phyloP scores from a whole-genome alignment of 2,113 vertebrate genomes.

The Oostethus manadensis region DNA sequence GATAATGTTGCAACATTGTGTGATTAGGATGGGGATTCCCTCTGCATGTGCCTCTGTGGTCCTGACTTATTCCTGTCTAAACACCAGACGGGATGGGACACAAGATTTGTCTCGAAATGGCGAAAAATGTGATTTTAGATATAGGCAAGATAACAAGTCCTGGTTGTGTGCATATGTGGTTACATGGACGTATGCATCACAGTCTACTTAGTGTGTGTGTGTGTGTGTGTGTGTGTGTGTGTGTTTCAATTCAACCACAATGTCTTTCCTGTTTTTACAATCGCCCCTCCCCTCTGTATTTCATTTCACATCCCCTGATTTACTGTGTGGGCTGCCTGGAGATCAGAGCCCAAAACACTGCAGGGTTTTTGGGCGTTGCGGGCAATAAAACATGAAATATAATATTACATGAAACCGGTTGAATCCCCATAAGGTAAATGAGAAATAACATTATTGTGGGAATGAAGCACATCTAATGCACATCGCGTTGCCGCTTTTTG shows the following conservation, averaged over 20 bases:
- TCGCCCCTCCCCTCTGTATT: conserved; percentile 28
- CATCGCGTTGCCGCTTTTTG: background rate
- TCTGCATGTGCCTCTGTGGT: conserved; percentile 11
- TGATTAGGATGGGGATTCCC: conserved; percentile 57
- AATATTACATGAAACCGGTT: conserved; percentile 2
- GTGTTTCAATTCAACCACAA: conserved; percentile 22
- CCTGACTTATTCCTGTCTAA: background rate
- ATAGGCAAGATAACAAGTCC: background rate
- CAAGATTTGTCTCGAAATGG: background rate
- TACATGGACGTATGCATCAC: too few species aligned
- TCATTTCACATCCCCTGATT: conserved; percentile 26
- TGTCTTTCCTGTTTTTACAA: conserved; percentile 49
- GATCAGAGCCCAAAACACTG: conserved; percentile 21
- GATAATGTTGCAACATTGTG: conserved; percentile 23
- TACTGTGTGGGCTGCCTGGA: conserved; percentile 21
- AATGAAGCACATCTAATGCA: conserved; percentile 6
- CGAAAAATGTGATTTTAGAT: background rate
- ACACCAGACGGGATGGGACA: background rate
- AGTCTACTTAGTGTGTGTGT: background rate
- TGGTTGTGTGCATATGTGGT: conserved; percentile 1
- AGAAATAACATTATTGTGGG: background rate
- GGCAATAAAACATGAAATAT: conserved; percentile 8
- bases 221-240: conserved; percentile 11
- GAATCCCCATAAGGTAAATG: conserved; percentile 8
- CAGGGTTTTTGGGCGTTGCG: conserved; percentile 12